These are phyloP conservation scores for Nephrotoma guestfalica DNA, from an alignment of 2,888 invertebrate species.

Conservation along the genomic window DNA sequence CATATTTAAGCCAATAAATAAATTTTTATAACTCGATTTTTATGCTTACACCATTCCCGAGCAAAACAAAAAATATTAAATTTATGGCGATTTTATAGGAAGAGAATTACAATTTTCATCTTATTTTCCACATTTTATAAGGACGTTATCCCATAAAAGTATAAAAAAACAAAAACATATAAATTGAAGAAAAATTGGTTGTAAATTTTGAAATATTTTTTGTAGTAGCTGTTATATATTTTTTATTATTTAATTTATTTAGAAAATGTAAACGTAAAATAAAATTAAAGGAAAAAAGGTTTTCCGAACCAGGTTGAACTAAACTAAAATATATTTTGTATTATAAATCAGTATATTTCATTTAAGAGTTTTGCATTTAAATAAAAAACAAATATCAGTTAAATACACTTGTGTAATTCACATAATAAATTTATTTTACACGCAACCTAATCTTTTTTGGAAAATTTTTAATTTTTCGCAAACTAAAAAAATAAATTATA, in stretches of 20 bases:
- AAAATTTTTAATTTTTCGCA: neutral
- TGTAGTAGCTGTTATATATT: neutral
- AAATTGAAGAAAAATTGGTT: neutral
- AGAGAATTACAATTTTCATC: neutral
- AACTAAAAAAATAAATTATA: neutral
- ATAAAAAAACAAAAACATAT: neutral
- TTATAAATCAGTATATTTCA: neutral
- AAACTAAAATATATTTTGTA: neutral
- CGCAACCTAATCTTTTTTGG: neutral
- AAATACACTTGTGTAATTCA: neutral
- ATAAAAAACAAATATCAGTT: neutral
- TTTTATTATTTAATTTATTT: neutral
- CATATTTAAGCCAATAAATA: neutral
- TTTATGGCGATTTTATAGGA: neutral
- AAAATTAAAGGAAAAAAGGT: neutral
- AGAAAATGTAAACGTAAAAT: neutral
- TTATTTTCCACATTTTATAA: neutral
- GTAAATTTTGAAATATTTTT: neutral
- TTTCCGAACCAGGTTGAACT: neutral
- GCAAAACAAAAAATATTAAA: neutral
- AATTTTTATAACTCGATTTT: neutral
- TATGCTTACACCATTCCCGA: neutral
- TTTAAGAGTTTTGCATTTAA: neutral
- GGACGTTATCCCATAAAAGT: neutral
- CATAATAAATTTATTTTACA: neutral